Percentiles rank a stretch among this genome's conserved stretches.
Conservation (phyloP, 1,140 invertebrate genomes). For the Danaus melanippus region DNA sequence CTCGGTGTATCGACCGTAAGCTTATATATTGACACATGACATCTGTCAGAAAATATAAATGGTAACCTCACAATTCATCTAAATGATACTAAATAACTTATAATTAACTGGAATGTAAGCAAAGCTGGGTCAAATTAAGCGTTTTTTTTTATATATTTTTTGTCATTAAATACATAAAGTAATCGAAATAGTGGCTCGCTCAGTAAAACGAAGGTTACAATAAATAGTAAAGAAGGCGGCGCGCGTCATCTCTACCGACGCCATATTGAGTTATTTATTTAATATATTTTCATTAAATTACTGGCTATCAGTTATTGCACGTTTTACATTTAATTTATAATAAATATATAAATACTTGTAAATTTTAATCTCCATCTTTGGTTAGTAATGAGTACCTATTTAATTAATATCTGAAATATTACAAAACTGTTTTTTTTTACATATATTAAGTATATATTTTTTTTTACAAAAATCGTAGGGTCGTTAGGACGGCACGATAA, state of each 20-base stretch:
- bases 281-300: slow-evolving; percentile 72
- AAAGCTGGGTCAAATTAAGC: slow-evolving; percentile 61
- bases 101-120: slow-evolving; percentile 61
- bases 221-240: slow-evolving; percentile 62
- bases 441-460: slow-evolving; percentile 68
- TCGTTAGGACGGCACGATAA: slow-evolving; percentile 72
- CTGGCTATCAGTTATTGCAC: slow-evolving; percentile 71
- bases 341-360: slow-evolving; percentile 73
- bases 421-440: slow-evolving; percentile 66
- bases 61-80: slow-evolving; percentile 62
- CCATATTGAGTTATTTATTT: slow-evolving; percentile 61
- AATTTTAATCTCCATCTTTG: slow-evolving; percentile 69
- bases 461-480: slow-evolving; percentile 72
- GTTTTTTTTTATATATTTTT: slow-evolving; percentile 37
- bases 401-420: slow-evolving; percentile 69
- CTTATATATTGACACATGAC: no score
- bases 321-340: slow-evolving; percentile 66
- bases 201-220: slow-evolving; percentile 60
- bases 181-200: slow-evolving; percentile 32
- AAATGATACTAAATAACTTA: slow-evolving; percentile 59
- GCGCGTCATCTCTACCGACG: slow-evolving; percentile 36
- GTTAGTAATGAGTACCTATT: slow-evolving; percentile 69
- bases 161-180: slow-evolving; percentile 34
- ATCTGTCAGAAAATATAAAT: no score
- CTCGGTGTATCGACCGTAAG: slow-evolving; percentile 9